These are phyloP conservation scores for Coelinius sp. DNA, from an alignment of 2,888 invertebrate species.

Conservation along the genomic window DNA sequence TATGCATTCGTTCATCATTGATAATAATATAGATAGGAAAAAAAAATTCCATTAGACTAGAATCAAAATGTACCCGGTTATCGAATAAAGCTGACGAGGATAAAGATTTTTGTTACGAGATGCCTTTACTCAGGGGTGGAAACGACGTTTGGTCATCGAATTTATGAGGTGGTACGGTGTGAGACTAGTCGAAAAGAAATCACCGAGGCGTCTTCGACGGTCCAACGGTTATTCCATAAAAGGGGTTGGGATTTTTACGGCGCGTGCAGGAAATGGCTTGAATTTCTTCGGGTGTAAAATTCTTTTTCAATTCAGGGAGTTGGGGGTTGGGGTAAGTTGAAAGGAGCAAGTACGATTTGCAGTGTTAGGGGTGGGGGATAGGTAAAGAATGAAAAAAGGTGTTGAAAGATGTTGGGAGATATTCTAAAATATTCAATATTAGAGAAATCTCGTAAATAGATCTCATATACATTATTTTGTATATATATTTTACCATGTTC, in stretches of 20 bases:
- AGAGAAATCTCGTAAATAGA: slow-evolving; percentile 46
- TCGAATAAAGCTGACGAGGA: slow-evolving; percentile 21
- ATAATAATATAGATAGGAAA: slow-evolving; percentile 13
- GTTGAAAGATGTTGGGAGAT: slow-evolving; percentile 7
- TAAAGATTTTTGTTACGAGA: slow-evolving; percentile 50
- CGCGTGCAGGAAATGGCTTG: slow-evolving; percentile 36
- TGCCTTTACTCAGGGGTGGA: slow-evolving; percentile 12
- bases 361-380: background rate
- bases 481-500: background rate
- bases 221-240: slow-evolving; percentile 46
- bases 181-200: slow-evolving; percentile 44
- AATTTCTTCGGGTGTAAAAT: slow-evolving; percentile 42
- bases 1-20: background rate
- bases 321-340: background rate
- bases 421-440: slow-evolving; percentile 53
- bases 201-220: slow-evolving; percentile 36
- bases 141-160: slow-evolving; percentile 41
- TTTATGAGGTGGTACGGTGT: slow-evolving; percentile 41
- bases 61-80: background rate
- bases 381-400: background rate
- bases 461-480: slow-evolving; percentile 5
- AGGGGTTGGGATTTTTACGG: slow-evolving; percentile 43
- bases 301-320: slow-evolving; percentile 24
- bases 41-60: background rate
- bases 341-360: background rate